Conservation (phyloP, 2,797 vertebrate species). For the Acomys russatus region DNA sequence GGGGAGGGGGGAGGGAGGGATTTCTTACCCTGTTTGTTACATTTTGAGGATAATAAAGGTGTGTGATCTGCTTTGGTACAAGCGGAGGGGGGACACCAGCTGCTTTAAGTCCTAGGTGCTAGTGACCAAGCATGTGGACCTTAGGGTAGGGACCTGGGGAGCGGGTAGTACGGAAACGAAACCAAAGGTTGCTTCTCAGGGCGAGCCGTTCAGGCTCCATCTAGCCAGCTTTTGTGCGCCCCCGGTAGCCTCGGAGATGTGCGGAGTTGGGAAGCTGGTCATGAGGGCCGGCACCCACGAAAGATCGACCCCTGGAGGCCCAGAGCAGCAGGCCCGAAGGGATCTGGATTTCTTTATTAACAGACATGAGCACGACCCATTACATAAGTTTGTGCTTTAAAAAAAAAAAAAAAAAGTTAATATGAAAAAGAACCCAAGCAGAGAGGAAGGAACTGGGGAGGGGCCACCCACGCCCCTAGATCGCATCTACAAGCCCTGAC, state of each 20-base stretch:
- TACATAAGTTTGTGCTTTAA: conserved; percentile 96
- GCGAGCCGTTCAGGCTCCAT: background rate
- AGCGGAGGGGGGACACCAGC: conserved; percentile 70
- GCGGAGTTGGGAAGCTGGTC: background rate
- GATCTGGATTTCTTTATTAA: conserved; percentile 94
- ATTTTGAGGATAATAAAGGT: conserved; percentile 91
- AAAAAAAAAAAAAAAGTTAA: conserved; percentile 86
- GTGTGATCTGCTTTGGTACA: conserved; percentile 89
- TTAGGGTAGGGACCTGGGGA: background rate
- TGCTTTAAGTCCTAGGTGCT: conserved; percentile 59
- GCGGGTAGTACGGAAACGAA: background rate
- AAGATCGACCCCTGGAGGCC: conserved; percentile 71
- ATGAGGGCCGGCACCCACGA: conserved; percentile 35
- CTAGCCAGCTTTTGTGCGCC: background rate
- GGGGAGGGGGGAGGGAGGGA: conserved; percentile 85
- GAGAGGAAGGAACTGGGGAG: conserved; percentile 84
- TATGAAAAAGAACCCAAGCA: conserved; percentile 89
- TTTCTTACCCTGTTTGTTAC: conserved; percentile 91
- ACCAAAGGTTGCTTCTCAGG: background rate
- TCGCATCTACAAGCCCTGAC: conserved; percentile 72
- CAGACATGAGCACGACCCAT: conserved; percentile 94
- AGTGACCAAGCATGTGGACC: background rate
- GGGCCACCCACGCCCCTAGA: conserved; percentile 58
- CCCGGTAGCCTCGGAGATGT: background rate
- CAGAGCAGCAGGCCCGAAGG: conserved; percentile 82